Evolutionary conservation across 1,140 invertebrate species (phyloP).

Genomic region (Planococcus citri): DNA sequence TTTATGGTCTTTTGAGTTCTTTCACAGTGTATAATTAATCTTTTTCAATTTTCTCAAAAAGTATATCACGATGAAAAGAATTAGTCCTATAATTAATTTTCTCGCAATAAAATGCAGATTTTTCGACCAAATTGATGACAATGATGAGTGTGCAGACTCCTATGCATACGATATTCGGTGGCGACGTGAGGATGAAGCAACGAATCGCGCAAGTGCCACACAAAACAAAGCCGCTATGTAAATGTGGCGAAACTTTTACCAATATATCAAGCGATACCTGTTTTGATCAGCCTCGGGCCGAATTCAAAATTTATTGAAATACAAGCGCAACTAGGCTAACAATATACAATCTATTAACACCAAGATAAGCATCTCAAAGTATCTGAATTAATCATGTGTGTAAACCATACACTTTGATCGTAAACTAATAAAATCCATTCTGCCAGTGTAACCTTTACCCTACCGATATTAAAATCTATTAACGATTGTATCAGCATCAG

Average conservation of each 20-base stretch:
- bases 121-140: no score
- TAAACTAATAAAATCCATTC: constrained; percentile 14
- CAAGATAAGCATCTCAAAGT: constrained; percentile 13
- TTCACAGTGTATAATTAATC: no score
- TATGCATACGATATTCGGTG: no score
- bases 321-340: constrained; percentile 13
- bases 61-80: no score
- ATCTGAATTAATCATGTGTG: constrained; percentile 15
- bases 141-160: no score
- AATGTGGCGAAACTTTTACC: constrained; percentile 16
- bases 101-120: no score
- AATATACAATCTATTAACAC: constrained; percentile 20
- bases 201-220: no score
- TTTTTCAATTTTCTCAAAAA: no score
- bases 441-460: not conserved
- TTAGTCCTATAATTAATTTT: no score
- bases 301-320: constrained; percentile 21
- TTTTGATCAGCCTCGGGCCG: not conserved
- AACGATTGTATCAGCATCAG: constrained; percentile 16
- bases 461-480: constrained; percentile 16
- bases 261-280: constrained; percentile 15
- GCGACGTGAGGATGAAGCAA: no score
- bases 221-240: not conserved
- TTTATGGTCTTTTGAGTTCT: no score
- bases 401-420: not conserved